Base-by-base conservation (phyloP, 2,113 vertebrate species). In the Pseudorhombus dupliciocellatus region DNA sequence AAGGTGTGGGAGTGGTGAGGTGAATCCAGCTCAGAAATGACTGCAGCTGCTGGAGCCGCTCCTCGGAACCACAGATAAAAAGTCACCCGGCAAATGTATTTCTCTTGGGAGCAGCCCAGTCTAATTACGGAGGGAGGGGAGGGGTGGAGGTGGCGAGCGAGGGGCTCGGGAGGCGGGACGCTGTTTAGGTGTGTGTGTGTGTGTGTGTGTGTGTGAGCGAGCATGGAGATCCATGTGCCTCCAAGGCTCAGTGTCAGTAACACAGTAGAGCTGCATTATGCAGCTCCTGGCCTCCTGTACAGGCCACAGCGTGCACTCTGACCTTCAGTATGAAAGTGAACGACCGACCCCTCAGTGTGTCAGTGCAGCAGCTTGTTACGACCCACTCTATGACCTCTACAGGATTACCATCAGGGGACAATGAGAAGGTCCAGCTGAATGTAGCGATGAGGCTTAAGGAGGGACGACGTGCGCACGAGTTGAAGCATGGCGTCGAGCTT, bases 11-110 rank as follows among this genome's bases (percentile, higher is more conserved):
- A 88, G 87, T 92, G 91, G 87, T 90, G 82, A 90, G 93, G 90
- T 92, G 93, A 95, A 93, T 93, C 92, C 90, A 93, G 87, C 91
- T 92, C 93, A 90, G 69, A 94, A 94, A 94, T 90, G 84, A 94
- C 90, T 89, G 82, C 69, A 92, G 70, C 86, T 40, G 80, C 80
- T 60, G 40, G 46, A 84, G 59, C 80, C 66, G 71, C 82, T 68
- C 73, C 66, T 66, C 24, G 79, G 80, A 91, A 91, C 70, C 28
- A 81, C 50, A 86, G 87, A 93, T 86, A 89, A 91, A 80, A 62
- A 66, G 18, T 30, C 86, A 90, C 86, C 90, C 91, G 86, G 86
- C 89, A 95, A 94, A 92, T 83, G 85, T 84, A 92, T 88, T 88
- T 84, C 90, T 87, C 89, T 79, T 71, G 87, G 84, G 91, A 92